Evolutionary conservation across 2,888 invertebrate genomes (phyloP).

Genomic region (Melanchra persicariae): DNA sequence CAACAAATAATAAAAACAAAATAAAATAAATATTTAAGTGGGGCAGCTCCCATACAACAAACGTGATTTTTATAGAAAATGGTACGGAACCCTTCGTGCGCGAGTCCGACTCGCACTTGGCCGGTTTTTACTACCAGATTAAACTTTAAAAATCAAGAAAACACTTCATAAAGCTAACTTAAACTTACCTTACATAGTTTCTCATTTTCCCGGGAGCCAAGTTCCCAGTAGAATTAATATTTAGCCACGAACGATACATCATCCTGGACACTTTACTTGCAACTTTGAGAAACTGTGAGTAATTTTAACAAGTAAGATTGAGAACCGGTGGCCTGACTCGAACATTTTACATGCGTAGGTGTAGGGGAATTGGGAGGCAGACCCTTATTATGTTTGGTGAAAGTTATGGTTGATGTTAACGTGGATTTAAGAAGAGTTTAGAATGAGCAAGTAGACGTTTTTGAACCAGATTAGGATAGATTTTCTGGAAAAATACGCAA

Average conservation of each 20-base stretch:
- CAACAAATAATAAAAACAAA: too few relatives aligned
- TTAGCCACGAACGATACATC: constrained; percentile 53
- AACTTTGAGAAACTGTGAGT: constrained; percentile 46
- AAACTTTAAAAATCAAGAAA: constrained; percentile 4
- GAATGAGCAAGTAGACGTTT: not conserved
- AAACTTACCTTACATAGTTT: not conserved
- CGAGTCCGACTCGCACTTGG: too few relatives aligned
- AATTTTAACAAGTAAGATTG: constrained; percentile 59
- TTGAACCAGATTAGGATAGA: not conserved
- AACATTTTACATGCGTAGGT: constrained; percentile 34
- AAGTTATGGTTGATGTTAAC: not conserved
- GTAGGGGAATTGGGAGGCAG: not conserved
- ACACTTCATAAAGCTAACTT: constrained; percentile 15
- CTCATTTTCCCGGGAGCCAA: constrained; percentile 31
- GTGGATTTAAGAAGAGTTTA: not conserved
- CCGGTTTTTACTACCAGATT: not conserved
- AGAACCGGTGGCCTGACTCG: constrained; percentile 29
- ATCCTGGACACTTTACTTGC: constrained; percentile 47
- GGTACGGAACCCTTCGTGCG: too few relatives aligned
- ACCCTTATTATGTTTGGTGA: not conserved
- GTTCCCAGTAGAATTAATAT: constrained; percentile 52
- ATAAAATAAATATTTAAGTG: too few relatives aligned
- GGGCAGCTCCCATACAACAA: too few relatives aligned
- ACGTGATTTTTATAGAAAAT: too few relatives aligned
- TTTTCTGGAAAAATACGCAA: too few relatives aligned